Evolutionary conservation across 2,797 vertebrate genomes (phyloP), one percentile per base, ranked within the genome.

Genomic region (Picus viridis): DNA sequence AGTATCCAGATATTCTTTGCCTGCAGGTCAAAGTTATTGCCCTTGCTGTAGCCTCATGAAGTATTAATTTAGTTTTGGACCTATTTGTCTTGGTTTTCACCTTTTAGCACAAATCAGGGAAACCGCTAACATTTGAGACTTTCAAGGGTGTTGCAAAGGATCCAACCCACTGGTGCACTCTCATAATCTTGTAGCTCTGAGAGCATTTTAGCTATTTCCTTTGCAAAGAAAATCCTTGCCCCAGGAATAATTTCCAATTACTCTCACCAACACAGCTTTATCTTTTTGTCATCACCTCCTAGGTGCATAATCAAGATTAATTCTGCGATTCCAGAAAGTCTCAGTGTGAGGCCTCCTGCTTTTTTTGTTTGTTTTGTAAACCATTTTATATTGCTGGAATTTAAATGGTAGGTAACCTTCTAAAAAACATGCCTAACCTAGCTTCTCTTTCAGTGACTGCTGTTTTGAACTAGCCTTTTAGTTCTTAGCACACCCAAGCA

Each of bases 201-300:
- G 30, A 82, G 16, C 6, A 30, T 91, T 93, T 87, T 70, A 73
- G 34, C 20, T 43, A 49, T 20, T 73, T 81, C 36, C n/a, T 83
- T 89, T 84, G 43, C 78, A 43, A 86, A 75, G 77, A 92, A 92
- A 82, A 76, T 82, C 49, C 74, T 68, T 76, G 39, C 49, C 65
- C 27, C 27, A 45, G 17, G 34, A 91, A 73, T 54, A 36, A 34
- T 80, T 90, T 75, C 30, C 83, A 70, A 2, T 79, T 78, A 69
- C 70, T 79, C 39, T 56, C 81, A n/a, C 19, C 51, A 88, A 67
- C 6, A 39, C 34, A 79, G 20, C 6, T 78, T 70, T 1, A 81
- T 23, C 23, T 79, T 88, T 83, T 82, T 61, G 41, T 43, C 41
- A 39, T 43, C 41, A 16, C 41, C 41, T 16, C 41, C 16, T 43